phyloP scores from a whole-genome alignment of 2,113 vertebrate species.

The Hemibagrus wyckioides region DNA sequence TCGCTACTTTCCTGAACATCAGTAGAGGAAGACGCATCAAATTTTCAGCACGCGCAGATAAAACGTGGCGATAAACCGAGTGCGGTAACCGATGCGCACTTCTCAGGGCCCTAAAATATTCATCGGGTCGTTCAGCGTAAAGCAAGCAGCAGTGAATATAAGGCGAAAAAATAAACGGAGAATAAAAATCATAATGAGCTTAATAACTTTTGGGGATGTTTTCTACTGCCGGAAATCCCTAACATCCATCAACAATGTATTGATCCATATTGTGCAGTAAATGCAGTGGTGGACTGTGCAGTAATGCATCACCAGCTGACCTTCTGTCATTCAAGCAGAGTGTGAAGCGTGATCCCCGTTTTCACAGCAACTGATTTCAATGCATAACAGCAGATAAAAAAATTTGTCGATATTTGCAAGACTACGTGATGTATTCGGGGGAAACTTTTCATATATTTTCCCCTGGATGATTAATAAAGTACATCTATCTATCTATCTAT shows the following conservation, averaged over 20 bases:
- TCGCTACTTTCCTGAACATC: neutral
- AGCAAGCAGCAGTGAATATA: constrained; percentile 51
- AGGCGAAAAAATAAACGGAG: constrained; percentile 25
- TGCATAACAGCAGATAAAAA: neutral
- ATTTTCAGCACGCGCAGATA: constrained; percentile 41
- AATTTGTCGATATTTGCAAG: neutral
- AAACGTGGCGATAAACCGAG: constrained; percentile 33
- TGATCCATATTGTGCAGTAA: neutral
- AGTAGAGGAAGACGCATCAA: constrained; percentile 42
- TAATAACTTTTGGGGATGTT: neutral
- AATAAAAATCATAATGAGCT: neutral
- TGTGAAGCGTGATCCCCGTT: neutral
- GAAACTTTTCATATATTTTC: neutral
- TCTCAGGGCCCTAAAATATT: constrained; percentile 64
- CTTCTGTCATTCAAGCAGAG: neutral
- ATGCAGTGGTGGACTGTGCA: neutral
- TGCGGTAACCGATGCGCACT: constrained; percentile 42
- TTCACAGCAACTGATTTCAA: neutral
- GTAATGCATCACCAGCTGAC: neutral
- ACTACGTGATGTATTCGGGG: neutral
- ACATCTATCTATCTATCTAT: no score
- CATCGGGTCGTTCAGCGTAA: constrained; percentile 59
- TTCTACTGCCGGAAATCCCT: neutral
- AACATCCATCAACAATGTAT: neutral
- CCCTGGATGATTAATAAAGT: neutral